Conservation (phyloP, 2,888 invertebrate genomes). For the Apodemia hepburni region DNA sequence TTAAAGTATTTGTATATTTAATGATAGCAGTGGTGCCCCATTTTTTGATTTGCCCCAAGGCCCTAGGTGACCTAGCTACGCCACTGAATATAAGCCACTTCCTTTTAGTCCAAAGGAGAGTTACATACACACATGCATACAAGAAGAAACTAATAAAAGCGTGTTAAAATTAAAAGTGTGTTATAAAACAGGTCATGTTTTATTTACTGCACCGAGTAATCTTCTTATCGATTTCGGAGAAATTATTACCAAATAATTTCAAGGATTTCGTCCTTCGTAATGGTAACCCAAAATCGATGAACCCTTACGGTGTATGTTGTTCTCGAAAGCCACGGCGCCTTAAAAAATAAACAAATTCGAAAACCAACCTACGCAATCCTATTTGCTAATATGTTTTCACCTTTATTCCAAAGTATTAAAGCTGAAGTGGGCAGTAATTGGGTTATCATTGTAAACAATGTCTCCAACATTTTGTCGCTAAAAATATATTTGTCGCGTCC, state of each 20-base stretch:
- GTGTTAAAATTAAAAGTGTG: too few species aligned
- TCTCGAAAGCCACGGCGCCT: background rate
- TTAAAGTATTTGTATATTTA: too few species aligned
- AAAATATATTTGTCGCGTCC: slow-evolving; percentile 64
- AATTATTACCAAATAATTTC: slow-evolving; percentile 10
- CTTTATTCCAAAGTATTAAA: background rate
- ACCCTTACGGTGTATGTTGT: slow-evolving; percentile 12
- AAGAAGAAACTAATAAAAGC: too few species aligned
- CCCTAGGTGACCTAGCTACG: too few species aligned
- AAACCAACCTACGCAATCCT: background rate
- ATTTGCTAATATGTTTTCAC: background rate
- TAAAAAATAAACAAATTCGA: background rate
- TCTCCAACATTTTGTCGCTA: slow-evolving; percentile 55
- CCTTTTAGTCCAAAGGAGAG: too few species aligned
- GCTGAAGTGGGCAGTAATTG: background rate
- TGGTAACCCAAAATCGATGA: slow-evolving; percentile 9
- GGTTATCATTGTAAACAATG: slow-evolving; percentile 14
- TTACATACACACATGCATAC: too few species aligned
- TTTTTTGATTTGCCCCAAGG: too few species aligned
- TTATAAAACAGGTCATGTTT: too few species aligned
- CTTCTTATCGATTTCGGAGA: background rate
- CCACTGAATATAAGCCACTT: too few species aligned
- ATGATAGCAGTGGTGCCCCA: too few species aligned
- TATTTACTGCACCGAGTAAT: background rate
- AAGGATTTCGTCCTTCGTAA: slow-evolving; percentile 10